Evolutionary conservation across 1,140 invertebrate genomes (phyloP).

Genomic region (Drosophila subobscura): DNA sequence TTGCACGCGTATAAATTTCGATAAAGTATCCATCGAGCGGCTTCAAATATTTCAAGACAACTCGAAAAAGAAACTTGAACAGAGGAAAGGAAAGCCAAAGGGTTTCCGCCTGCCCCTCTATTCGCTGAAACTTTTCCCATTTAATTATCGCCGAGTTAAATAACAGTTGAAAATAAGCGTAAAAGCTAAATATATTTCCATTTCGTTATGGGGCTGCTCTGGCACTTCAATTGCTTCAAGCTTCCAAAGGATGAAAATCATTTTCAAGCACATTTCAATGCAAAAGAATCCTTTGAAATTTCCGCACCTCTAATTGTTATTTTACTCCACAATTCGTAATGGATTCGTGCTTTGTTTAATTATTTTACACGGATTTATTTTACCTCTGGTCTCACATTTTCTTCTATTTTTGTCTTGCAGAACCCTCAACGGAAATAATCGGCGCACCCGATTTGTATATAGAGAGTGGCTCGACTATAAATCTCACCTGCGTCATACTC

Average conservation of each 20-base stretch:
- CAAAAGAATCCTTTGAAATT: slow-evolving; percentile 42
- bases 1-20: too few relatives aligned
- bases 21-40: too few relatives aligned
- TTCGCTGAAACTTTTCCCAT: slow-evolving; percentile 11
- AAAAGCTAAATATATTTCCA: slow-evolving; percentile 28
- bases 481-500: slow-evolving; percentile 94
- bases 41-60: neutral
- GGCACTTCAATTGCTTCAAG: slow-evolving; percentile 30
- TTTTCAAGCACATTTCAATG: slow-evolving; percentile 26
- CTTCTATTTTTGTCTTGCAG: slow-evolving; percentile 85
- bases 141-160: slow-evolving; percentile 36
- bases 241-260: slow-evolving; percentile 24
- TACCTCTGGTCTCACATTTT: neutral
- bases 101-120: neutral
- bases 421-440: slow-evolving; percentile 94
- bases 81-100: too few relatives aligned
- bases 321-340: slow-evolving; percentile 32
- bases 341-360: slow-evolving; percentile 7
- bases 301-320: slow-evolving; percentile 53
- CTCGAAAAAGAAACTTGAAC: neutral
- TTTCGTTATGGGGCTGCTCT: slow-evolving; percentile 1
- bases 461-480: slow-evolving; percentile 95
- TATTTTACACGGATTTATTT: neutral
- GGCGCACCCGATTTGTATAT: slow-evolving; percentile 95
- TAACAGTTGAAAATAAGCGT: slow-evolving; percentile 22